Conservation (phyloP, 2,888 invertebrate species). For the Neocrepidodera transversa region DNA sequence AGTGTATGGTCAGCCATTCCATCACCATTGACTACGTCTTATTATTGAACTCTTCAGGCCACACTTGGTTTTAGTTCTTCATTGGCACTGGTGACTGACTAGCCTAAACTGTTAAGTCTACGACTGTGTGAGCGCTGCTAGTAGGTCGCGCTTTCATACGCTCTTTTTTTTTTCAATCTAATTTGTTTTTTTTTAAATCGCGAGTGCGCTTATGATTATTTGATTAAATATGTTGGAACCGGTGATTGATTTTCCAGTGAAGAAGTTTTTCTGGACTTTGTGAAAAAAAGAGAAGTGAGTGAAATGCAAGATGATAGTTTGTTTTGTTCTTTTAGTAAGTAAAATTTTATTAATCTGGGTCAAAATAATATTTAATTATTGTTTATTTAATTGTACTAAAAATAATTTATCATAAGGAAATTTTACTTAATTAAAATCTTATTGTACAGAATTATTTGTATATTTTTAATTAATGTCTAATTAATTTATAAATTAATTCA, state of each 20-base stretch:
- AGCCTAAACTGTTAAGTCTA: slow-evolving; percentile 36
- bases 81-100: slow-evolving; percentile 44
- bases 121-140: slow-evolving; percentile 30
- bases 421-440: no score
- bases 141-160: slow-evolving; percentile 35
- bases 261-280: not conserved
- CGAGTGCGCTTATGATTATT: not conserved
- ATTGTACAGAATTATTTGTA: no score
- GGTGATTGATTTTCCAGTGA: not conserved
- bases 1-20: slow-evolving; percentile 13
- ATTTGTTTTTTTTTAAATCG: slow-evolving; percentile 3
- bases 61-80: slow-evolving; percentile 35
- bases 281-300: not conserved
- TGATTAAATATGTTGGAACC: not conserved
- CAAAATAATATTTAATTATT: no score
- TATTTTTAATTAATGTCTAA: no score
- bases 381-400: no score
- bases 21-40: slow-evolving; percentile 27
- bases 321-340: slow-evolving; percentile 44
- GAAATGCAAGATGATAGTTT: slow-evolving; percentile 41
- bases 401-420: no score
- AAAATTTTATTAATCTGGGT: no score
- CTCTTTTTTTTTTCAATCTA: not conserved
- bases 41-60: slow-evolving; percentile 19
- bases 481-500: no score